phyloP scores from a whole-genome alignment of 2,113 vertebrate species.

The Pseudorasbora parva region DNA sequence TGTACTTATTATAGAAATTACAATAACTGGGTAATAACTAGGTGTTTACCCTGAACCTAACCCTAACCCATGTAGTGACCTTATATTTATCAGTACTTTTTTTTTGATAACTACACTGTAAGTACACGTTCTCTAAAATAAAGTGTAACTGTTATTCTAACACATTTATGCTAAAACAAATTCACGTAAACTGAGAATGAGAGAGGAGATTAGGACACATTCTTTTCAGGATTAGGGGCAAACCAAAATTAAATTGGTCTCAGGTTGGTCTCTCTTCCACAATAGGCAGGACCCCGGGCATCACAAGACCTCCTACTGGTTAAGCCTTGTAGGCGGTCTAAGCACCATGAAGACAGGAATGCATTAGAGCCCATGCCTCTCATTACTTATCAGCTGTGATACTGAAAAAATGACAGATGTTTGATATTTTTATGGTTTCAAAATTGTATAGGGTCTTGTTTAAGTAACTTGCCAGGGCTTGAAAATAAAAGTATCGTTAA shows the following conservation, averaged over 20 bases:
- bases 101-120: too few relatives aligned
- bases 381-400: constrained; percentile 53
- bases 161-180: constrained; percentile 57
- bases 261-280: constrained; percentile 59
- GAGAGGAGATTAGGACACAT: constrained; percentile 74
- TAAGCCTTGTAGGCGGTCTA: constrained; percentile 61
- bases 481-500: not conserved
- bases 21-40: too few relatives aligned
- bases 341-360: constrained; percentile 58
- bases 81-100: too few relatives aligned
- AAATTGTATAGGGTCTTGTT: not conserved
- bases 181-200: constrained; percentile 46
- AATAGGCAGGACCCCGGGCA: constrained; percentile 68
- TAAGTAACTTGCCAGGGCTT: not conserved
- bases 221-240: constrained; percentile 76
- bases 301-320: constrained; percentile 73
- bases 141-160: too few relatives aligned
- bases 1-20: too few relatives aligned
- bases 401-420: not conserved
- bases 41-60: too few relatives aligned
- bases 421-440: not conserved
- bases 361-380: constrained; percentile 54
- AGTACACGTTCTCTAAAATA: too few relatives aligned
- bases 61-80: too few relatives aligned
- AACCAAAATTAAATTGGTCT: constrained; percentile 76